Evolutionary conservation across 2,888 invertebrate species (phyloP).

Genomic region (Alloscopus bannaensis): DNA sequence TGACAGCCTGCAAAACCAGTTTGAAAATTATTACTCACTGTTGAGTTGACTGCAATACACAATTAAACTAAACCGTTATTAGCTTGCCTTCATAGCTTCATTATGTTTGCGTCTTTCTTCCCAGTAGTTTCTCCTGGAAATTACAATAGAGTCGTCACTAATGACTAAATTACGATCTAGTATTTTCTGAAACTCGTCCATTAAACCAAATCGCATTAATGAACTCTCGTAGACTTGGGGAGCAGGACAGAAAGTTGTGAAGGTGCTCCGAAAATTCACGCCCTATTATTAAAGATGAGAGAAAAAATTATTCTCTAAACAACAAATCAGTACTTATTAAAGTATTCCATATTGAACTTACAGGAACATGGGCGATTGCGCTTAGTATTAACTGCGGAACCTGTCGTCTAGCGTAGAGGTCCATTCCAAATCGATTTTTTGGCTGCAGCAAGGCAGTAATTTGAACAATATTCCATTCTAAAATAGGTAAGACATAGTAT

Average conservation of each 20-base stretch:
- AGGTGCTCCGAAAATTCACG: conserved; percentile 34
- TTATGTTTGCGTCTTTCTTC: conserved; percentile 68
- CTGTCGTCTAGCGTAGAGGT: conserved; percentile 34
- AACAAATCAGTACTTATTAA: conserved; percentile 10
- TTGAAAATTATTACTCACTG: background rate
- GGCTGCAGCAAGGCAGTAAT: conserved; percentile 57
- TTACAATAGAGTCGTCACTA: conserved; percentile 63
- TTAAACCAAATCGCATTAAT: conserved; percentile 55
- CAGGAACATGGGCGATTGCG: conserved; percentile 58
- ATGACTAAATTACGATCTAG: conserved; percentile 65
- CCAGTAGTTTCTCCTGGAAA: conserved; percentile 67
- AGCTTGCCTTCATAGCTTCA: conserved; percentile 47
- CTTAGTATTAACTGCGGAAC: conserved; percentile 67
- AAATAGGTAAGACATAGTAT: too few species aligned
- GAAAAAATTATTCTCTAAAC: background rate
- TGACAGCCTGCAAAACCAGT: conserved; percentile 37
- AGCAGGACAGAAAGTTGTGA: conserved; percentile 57
- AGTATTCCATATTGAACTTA: conserved; percentile 18
- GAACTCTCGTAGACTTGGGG: conserved; percentile 52
- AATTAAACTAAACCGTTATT: too few species aligned
- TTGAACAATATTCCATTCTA: conserved; percentile 71
- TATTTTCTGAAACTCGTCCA: conserved; percentile 67
- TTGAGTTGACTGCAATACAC: background rate
- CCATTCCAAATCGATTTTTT: conserved; percentile 64
- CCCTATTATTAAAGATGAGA: conserved; percentile 27